Evolutionary conservation across 2,113 vertebrate genomes (phyloP).

Genomic region (Acrocephalus arundinaceus): DNA sequence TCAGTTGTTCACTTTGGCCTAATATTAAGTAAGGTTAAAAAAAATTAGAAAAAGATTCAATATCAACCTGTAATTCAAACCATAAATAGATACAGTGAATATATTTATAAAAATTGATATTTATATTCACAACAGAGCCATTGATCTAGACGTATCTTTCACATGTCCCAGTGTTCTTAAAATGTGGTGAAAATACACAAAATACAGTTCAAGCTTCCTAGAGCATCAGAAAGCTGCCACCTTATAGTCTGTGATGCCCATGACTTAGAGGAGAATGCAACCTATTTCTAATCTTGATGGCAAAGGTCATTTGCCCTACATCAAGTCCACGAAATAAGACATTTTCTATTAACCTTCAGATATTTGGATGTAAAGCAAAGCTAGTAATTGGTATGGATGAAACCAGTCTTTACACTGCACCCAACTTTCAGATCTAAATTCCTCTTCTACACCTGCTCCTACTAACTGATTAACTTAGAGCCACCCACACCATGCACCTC

Average conservation of each 20-base stretch:
- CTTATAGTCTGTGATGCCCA: background rate
- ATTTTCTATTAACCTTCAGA: background rate
- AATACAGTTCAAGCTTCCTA: background rate
- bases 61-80: background rate
- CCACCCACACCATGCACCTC: background rate
- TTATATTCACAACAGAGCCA: background rate
- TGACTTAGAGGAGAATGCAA: background rate
- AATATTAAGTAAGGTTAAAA: background rate
- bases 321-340: background rate
- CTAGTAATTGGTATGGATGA: background rate
- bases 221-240: background rate
- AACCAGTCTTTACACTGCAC: background rate
- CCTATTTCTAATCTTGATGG: rapidly evolving
- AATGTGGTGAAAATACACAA: background rate
- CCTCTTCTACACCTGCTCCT: background rate
- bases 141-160: background rate
- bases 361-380: background rate
- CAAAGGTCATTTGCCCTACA: background rate
- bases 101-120: background rate
- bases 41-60: background rate
- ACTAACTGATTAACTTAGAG: background rate
- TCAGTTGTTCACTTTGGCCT: background rate
- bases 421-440: background rate
- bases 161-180: background rate
- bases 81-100: background rate